These are phyloP conservation scores for Hybos culiciformis DNA, from an alignment of 2,888 invertebrate genomes.

Conservation along the genomic window DNA sequence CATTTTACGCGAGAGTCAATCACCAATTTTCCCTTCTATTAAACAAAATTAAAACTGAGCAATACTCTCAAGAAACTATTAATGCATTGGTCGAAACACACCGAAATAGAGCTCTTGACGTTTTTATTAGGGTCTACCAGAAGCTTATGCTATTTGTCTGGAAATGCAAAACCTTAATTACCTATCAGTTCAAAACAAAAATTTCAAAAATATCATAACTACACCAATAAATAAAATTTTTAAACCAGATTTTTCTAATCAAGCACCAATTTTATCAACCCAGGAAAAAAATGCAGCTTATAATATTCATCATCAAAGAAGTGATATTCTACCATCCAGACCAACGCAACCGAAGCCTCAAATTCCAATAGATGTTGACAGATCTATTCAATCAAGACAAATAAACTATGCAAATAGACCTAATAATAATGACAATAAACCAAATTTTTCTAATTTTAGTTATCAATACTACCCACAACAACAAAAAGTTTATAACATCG, in stretches of 20 bases:
- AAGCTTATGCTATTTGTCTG: conserved; percentile 10
- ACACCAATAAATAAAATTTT: not conserved
- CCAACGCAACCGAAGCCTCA: conserved; percentile 4
- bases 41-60: conserved; percentile 14
- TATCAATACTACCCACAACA: not conserved
- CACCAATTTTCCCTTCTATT: conserved; percentile 14
- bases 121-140: conserved; percentile 9
- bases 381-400: conserved; percentile 5
- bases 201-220: not conserved
- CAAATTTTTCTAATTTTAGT: not conserved
- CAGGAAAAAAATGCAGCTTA: not conserved
- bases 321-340: not conserved
- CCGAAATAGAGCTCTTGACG: conserved; percentile 8
- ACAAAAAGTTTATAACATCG: not conserved
- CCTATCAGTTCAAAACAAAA: not conserved
- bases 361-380: conserved; percentile 5
- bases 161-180: not conserved
- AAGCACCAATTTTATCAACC: not conserved
- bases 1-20: conserved; percentile 14
- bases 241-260: not conserved
- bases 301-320: not conserved
- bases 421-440: not conserved
- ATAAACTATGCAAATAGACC: conserved; percentile 9
- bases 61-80: conserved; percentile 9
- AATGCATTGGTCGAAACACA: conserved; percentile 8